Percentiles rank a stretch among this genome's conserved stretches.
phyloP scores from a whole-genome alignment of 2,888 invertebrate species.

The Idaea straminata region DNA sequence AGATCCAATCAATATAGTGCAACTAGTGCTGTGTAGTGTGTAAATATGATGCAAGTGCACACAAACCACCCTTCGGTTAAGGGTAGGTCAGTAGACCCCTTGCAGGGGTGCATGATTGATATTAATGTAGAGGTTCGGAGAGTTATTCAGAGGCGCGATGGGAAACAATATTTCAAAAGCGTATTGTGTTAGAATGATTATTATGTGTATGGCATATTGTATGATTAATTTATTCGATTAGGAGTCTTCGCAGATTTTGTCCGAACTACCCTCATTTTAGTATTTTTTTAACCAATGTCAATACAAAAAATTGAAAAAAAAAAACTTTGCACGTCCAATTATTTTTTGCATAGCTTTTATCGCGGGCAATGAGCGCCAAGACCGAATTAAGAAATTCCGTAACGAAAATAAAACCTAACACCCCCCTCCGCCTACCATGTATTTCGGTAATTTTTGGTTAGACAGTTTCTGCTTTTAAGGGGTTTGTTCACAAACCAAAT shows the following conservation, averaged over 20 bases:
- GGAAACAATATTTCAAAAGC: constrained; percentile 29
- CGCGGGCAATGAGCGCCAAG: too few species aligned
- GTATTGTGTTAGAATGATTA: constrained; percentile 4
- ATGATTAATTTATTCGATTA: neutral
- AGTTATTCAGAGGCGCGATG: constrained; percentile 28
- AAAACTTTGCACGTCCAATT: too few species aligned
- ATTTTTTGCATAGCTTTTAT: too few species aligned
- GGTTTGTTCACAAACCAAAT: too few species aligned
- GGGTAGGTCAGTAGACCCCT: constrained; percentile 2
- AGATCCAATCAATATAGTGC: neutral
- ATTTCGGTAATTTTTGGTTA: too few species aligned
- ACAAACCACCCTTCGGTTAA: neutral
- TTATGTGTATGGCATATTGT: constrained; percentile 16
- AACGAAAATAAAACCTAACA: too few species aligned
- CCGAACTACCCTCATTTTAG: too few species aligned
- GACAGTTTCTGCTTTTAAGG: too few species aligned
- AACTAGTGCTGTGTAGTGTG: neutral
- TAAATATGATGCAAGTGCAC: neutral
- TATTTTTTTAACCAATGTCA: too few species aligned
- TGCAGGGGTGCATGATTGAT: constrained; percentile 26
- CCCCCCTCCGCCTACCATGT: too few species aligned
- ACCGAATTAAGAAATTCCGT: too few species aligned
- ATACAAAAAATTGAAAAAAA: too few species aligned
- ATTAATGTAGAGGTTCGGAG: constrained; percentile 33
- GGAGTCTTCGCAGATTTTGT: neutral